These are phyloP conservation scores for Chiloscyllium punctatum DNA, from an alignment of 2,797 vertebrate species.

Conservation along the genomic window DNA sequence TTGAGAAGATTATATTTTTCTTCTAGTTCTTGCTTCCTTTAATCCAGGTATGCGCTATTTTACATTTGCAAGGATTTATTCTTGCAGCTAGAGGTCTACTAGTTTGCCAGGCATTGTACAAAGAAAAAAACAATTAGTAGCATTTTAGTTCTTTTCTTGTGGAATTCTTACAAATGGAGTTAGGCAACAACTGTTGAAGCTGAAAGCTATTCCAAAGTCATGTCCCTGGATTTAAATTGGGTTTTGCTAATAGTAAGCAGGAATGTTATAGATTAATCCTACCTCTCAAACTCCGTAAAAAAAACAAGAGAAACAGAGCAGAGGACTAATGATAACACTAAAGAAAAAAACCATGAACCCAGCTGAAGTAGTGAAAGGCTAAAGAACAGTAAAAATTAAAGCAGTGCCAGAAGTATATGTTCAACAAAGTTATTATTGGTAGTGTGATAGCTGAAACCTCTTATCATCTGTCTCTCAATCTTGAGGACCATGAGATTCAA, in stretches of 20 bases:
- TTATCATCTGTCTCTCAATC: neutral
- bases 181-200: constrained; percentile 61
- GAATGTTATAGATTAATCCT: constrained; percentile 41
- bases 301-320: neutral
- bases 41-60: neutral
- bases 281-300: neutral
- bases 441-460: neutral
- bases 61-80: constrained; percentile 48
- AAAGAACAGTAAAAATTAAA: neutral
- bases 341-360: neutral
- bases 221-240: constrained; percentile 69
- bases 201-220: constrained; percentile 75
- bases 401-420: neutral
- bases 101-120: constrained; percentile 57
- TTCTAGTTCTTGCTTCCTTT: neutral
- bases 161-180: constrained; percentile 69
- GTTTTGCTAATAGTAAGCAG: constrained; percentile 70
- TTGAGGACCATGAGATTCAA: neutral
- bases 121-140: constrained; percentile 73
- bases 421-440: neutral
- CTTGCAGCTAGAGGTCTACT: constrained; percentile 49
- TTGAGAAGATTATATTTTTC: neutral
- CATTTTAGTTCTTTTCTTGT: constrained; percentile 76
- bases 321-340: neutral
- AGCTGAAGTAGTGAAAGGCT: neutral